A percentile compares a stretch with the other conserved stretches of the same genome.
Evolutionary conservation across 2,797 vertebrate genomes (phyloP).

Genomic region (Onychomys arenicola): DNA sequence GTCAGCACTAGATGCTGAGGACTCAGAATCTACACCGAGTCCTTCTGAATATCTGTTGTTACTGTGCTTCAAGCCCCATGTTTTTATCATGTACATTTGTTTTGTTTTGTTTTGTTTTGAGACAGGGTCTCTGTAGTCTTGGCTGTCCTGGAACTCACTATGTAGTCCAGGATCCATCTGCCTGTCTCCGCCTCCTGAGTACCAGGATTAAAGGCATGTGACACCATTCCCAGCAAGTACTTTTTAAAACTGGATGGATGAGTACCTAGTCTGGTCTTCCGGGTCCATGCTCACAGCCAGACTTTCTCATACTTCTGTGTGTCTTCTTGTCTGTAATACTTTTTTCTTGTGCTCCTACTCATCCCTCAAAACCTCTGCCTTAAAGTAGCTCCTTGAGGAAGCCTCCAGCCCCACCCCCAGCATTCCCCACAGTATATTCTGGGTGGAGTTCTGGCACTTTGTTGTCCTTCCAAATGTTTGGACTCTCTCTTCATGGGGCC

Average conservation of each 20-base stretch:
- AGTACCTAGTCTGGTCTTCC: not conserved
- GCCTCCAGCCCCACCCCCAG: rapidly evolving
- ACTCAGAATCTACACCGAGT: too few species aligned
- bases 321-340: not conserved
- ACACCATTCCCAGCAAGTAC: not conserved
- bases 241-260: too few species aligned
- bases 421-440: rapidly evolving
- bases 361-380: slow-evolving; percentile 34
- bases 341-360: slow-evolving; percentile 1
- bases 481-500: not conserved
- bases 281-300: not conserved
- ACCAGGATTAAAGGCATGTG: not conserved
- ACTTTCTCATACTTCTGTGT: not conserved
- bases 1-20: too few species aligned
- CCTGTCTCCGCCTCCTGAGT: not conserved
- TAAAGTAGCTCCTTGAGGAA: not conserved
- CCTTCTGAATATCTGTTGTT: not conserved
- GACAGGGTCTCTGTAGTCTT: not conserved
- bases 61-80: not conserved
- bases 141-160: not conserved
- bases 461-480: rapidly evolving
- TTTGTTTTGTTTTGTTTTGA: not conserved
- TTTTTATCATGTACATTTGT: not conserved
- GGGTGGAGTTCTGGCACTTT: rapidly evolving
- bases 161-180: not conserved